Evolutionary conservation across 1,140 invertebrate species (phyloP), one percentile per base, ranked within the genome.

Genomic region (Chironomus tepperi): DNA sequence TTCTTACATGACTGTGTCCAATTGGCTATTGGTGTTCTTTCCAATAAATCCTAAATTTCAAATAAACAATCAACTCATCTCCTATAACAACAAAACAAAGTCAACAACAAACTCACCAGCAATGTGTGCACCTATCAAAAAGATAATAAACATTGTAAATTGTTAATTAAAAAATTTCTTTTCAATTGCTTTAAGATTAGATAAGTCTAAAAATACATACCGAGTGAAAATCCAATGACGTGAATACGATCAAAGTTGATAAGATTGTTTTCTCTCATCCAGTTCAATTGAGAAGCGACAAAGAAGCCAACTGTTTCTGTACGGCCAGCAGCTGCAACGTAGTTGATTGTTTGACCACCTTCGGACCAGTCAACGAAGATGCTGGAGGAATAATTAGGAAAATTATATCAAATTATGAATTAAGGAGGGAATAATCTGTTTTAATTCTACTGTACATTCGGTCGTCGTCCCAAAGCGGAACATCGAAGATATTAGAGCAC

Each of bases 161-260:
- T 5, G 24, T 1, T 34, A 5, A 34, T 2, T 34, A 34, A 34
- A 34, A 34, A 34, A n/a, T n/a, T n/a, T n/a, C n/a, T n/a, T 34
- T 34, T 34, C 24, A 34, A 34, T 34, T 34, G 24, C 24, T 34
- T 47, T 47, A 15, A 47, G 15, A 10, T 47, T 9, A 47, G 15
- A 43, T 43, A 7, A 43, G 10, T n/a, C 24, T 34, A 47, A 3
- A 10, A 10, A 10, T 47, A 47, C 43, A 1, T 57, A 34, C 47
- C 47, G 1, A 91, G 81, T 77, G 88, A 90, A 80, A 90, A 89
- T 0, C 89, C 90, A 74, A 91, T 83, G 47, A 91, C 78, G 77
- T 91, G 89, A 34, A 87, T 79, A 64, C 83, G 77, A 2, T 78
- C 75, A 0, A 79, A 75, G 0, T 70, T 21, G 8, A 70, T 9